These are phyloP conservation scores for Papilio polytes DNA, from an alignment of 1,140 invertebrate species.

Conservation along the genomic window DNA sequence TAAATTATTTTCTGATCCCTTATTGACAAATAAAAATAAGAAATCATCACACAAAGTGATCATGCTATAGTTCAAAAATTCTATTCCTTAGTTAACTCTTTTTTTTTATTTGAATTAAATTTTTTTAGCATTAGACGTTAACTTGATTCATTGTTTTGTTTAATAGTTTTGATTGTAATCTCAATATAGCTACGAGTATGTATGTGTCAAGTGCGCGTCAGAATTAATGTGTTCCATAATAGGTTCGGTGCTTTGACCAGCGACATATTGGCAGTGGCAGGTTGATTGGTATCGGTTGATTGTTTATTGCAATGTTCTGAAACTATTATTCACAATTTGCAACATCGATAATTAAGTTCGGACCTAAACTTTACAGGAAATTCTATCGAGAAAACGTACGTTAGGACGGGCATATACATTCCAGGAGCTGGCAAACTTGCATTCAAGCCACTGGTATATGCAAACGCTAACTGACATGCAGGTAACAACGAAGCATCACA, in stretches of 20 bases:
- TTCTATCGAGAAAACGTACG: neutral
- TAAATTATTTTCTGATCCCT: neutral
- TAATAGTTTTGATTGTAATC: no score
- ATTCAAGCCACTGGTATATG: no score
- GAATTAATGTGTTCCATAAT: constrained; percentile 26
- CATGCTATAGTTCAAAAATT: no score
- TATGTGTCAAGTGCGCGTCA: neutral
- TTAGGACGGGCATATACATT: no score
- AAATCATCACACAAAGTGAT: no score
- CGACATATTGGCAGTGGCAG: constrained; percentile 29
- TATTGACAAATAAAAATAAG: no score
- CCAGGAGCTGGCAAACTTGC: no score
- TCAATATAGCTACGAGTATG: no score
- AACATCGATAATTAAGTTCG: neutral
- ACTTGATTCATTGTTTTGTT: no score
- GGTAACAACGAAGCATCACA: no score
- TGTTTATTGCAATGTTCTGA: constrained; percentile 11
- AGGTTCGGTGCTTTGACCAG: constrained; percentile 6
- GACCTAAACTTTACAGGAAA: neutral
- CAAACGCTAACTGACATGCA: no score
- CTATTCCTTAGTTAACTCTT: neutral
- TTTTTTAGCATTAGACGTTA: no score
- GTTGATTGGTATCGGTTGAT: constrained; percentile 29
- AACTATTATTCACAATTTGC: neutral
- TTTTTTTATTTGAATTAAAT: neutral